A percentile compares a stretch with the other conserved stretches of the same genome.
These are phyloP conservation scores for Adrianichthys oophorus DNA, from an alignment of 2,797 vertebrate species.

Conservation along the genomic window DNA sequence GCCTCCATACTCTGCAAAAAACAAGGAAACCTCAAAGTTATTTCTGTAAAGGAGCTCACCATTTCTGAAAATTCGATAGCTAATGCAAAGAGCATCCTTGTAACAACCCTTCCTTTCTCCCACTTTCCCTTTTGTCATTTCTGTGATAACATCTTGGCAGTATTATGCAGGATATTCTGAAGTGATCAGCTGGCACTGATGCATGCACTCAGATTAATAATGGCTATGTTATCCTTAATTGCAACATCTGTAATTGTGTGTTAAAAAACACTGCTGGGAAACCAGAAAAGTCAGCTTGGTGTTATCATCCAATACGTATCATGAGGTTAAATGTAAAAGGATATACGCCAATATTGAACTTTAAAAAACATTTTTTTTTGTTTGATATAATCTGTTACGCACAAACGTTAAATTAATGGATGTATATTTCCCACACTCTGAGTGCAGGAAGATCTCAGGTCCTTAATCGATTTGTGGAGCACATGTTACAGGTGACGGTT, in stretches of 20 bases:
- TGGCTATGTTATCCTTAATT: slow-evolving; percentile 48
- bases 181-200: slow-evolving; percentile 6
- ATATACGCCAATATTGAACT: slow-evolving; percentile 1
- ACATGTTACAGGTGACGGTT: slow-evolving; percentile 17
- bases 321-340: too few species aligned
- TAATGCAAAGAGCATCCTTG: not conserved
- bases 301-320: slow-evolving; percentile 20
- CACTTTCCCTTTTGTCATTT: slow-evolving; percentile 8
- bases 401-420: slow-evolving; percentile 22
- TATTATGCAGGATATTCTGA: slow-evolving; percentile 1
- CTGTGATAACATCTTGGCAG: slow-evolving; percentile 8
- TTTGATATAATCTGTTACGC: slow-evolving; percentile 21
- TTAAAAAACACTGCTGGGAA: slow-evolving; percentile 33
- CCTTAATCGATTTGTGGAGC: slow-evolving; percentile 41
- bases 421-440: slow-evolving; percentile 14
- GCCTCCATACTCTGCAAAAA: slow-evolving; percentile 84
- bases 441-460: slow-evolving; percentile 27
- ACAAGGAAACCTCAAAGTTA: slow-evolving; percentile 10
- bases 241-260: slow-evolving; percentile 29
- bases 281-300: slow-evolving; percentile 24
- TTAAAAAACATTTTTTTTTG: slow-evolving; percentile 27
- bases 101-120: slow-evolving; percentile 4
- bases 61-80: not conserved
- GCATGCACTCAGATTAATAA: slow-evolving; percentile 49
- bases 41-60: not conserved